A percentile compares a stretch with the other conserved stretches of the same genome.
These are phyloP conservation scores for Podargus strigoides DNA, from an alignment of 2,797 vertebrate species.

Conservation along the genomic window DNA sequence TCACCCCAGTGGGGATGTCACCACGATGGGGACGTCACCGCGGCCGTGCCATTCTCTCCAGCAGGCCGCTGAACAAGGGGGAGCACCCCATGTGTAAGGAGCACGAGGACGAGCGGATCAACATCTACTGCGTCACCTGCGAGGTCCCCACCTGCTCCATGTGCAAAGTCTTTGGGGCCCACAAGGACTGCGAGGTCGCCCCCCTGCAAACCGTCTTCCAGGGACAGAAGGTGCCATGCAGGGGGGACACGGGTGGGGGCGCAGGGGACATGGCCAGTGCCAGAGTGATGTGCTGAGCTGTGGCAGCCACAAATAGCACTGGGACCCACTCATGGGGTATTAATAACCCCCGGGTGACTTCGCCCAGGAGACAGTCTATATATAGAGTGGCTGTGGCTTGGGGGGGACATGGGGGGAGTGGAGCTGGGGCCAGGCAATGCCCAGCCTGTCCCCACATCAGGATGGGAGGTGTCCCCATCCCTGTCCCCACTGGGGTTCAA, in stretches of 20 bases:
- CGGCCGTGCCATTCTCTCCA: neutral
- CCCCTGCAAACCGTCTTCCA: slow-evolving; percentile 84
- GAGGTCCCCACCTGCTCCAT: slow-evolving; percentile 93
- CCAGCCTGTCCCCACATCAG: fast-evolving
- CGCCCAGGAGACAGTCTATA: slow-evolving; percentile 59
- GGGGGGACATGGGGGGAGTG: neutral
- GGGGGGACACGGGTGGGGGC: neutral
- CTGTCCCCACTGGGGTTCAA: neutral
- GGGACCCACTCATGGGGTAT: neutral
- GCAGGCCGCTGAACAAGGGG: slow-evolving; percentile 82
- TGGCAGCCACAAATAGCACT: slow-evolving; percentile 39
- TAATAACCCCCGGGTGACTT: slow-evolving; percentile 53
- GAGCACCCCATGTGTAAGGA: slow-evolving; percentile 91
- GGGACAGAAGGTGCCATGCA: slow-evolving; percentile 80
- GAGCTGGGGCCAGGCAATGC: neutral
- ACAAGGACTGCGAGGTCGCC: slow-evolving; percentile 94
- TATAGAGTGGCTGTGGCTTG: slow-evolving; percentile 48
- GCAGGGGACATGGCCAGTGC: neutral
- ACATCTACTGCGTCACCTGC: slow-evolving; percentile 93
- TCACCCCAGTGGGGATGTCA: neutral
- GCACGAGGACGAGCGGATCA: slow-evolving; percentile 92
- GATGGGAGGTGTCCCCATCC: neutral
- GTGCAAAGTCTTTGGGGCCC: slow-evolving; percentile 95
- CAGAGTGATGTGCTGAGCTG: slow-evolving; percentile 36
- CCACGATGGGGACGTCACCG: fast-evolving